phyloP scores from a whole-genome alignment of 2,113 vertebrate species.

The Eubucco bourcierii region DNA sequence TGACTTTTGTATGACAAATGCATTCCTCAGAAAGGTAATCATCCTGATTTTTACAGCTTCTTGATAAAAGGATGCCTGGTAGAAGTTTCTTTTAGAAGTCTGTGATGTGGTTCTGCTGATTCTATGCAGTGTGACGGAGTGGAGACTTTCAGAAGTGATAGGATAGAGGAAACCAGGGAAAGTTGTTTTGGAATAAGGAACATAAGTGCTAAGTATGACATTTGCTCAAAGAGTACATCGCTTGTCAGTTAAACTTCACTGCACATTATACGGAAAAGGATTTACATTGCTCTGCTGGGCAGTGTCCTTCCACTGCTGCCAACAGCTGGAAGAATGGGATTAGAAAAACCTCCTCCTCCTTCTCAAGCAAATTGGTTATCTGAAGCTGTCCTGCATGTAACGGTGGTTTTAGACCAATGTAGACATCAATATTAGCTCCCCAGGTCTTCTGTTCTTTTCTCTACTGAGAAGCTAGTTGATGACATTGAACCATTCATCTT shows the following conservation, averaged over 20 bases:
- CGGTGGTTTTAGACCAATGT: not conserved
- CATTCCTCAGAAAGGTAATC: not conserved
- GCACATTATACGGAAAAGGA: not conserved
- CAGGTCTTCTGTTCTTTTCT: not conserved
- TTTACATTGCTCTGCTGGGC: not conserved
- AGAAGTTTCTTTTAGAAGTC: not conserved
- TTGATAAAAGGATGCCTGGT: not conserved
- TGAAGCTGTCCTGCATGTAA: not conserved
- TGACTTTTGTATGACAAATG: not conserved
- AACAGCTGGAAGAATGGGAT: not conserved
- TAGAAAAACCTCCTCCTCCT: not conserved
- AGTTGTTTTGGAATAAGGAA: not conserved
- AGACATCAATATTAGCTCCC: not conserved
- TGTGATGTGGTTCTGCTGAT: not conserved
- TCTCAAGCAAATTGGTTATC: not conserved
- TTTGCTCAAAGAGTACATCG: not conserved
- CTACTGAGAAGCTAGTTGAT: not conserved
- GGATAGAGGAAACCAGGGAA: not conserved
- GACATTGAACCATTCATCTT: not conserved
- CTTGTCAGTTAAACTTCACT: not conserved
- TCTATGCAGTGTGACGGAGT: fast-evolving
- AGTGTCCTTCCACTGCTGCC: not conserved
- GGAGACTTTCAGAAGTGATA: not conserved
- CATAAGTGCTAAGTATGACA: not conserved
- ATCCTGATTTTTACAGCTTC: not conserved